Base-by-base conservation (phyloP, 2,797 vertebrate genomes). In the Aerospiza tachiro region DNA sequence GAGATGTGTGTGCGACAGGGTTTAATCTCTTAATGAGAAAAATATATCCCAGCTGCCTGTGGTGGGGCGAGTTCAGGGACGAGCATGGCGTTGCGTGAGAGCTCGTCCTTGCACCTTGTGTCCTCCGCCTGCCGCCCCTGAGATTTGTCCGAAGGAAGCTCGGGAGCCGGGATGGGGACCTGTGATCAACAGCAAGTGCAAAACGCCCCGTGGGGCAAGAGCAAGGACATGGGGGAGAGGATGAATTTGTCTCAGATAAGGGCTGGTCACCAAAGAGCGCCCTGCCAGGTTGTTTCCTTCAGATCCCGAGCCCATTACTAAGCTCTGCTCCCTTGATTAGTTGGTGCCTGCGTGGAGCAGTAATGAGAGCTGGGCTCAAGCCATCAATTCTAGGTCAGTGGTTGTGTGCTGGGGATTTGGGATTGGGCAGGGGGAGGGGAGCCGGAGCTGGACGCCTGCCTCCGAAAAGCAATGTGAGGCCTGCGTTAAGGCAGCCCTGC, bases 371-470 rank as follows among this genome's bases (percentile, higher is more conserved):
- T 13, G 26, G 83, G 86, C 94, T 92, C 92, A 95, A 88, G 86
- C 83, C 55, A 84, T 85, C 88, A 77, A 58, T 97, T 97, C 91
- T 96, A 97, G 96, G 97, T 97, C 97, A 95, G 83, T 44, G 86
- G 74, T 80, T 93, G 81, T 95, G 74, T 85, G 77, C 91, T 55
- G 88, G 61, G 91, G 88, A 94, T 95, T 94, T 95, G 86, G 86
- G 78, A 82, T 81, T 0, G 33, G 81, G 55, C 63, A 90, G 92
- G 61, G 70, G 81, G 63, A 82, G 70, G 58, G 56, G 84, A 94
- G 33, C 11, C 0, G 4, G 56, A 85, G 55, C 56, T 85, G 55
- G 52, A 70, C 0, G 3, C 36, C 65, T 82, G 72, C 52, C 47
- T 88, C 82, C 28, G 1, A 75, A 93, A 90, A 87, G 83, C 49